phyloP scores from a whole-genome alignment of 1,140 invertebrate genomes.

The Stegodyphus mimosarum region DNA sequence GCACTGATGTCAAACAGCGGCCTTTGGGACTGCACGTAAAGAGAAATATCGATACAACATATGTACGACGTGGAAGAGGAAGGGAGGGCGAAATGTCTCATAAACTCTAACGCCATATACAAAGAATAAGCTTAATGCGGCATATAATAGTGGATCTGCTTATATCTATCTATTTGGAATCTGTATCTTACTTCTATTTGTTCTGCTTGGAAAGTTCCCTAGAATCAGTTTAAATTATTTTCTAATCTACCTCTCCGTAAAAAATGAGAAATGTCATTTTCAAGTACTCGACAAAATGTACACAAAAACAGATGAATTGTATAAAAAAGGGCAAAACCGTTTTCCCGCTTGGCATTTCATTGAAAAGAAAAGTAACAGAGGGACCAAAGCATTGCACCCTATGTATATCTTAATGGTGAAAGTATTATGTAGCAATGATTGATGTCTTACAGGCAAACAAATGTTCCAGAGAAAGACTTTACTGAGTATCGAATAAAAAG shows the following conservation, averaged over 20 bases:
- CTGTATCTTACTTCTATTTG: background rate
- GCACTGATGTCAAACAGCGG: no score
- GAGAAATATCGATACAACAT: background rate
- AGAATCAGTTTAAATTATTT: no score
- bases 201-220: background rate
- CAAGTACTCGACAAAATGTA: no score
- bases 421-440: constrained; percentile 18
- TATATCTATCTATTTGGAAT: background rate
- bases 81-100: no score
- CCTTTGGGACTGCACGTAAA: background rate
- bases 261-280: no score
- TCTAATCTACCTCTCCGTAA: no score
- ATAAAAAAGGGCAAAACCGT: no score
- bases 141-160: background rate
- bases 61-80: background rate
- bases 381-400: background rate
- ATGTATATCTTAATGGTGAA: constrained; percentile 6
- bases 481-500: background rate
- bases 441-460: background rate
- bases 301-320: no score
- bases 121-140: background rate
- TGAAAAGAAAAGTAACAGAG: background rate
- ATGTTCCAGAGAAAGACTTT: background rate
- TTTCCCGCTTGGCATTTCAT: no score
- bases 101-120: no score